phyloP scores from a whole-genome alignment of 1,140 invertebrate species.

The Drosophila nasuta region DNA sequence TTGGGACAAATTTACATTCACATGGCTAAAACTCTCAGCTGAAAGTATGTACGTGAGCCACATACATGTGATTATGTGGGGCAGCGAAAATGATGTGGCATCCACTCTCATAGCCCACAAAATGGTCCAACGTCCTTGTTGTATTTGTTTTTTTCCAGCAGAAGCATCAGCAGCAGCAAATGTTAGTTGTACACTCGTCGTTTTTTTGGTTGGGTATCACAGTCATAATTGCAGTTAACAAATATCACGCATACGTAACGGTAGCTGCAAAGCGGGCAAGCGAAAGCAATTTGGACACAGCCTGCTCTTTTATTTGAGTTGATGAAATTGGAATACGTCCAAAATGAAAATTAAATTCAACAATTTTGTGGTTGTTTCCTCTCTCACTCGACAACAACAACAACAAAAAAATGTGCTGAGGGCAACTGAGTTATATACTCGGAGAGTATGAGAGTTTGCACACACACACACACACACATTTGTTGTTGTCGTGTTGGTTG shows the following conservation, averaged over 20 bases:
- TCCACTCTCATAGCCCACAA: constrained; percentile 30
- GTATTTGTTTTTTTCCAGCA: not conserved
- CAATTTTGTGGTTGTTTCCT: constrained; percentile 68
- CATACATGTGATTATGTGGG: constrained; percentile 52
- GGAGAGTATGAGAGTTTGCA: not conserved
- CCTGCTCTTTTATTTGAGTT: constrained; percentile 54
- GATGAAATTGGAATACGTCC: constrained; percentile 76
- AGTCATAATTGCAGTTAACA: constrained; percentile 65
- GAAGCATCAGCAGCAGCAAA: not conserved
- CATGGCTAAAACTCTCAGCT: constrained; percentile 21
- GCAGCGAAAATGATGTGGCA: constrained; percentile 52
- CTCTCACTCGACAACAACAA: constrained; percentile 1
- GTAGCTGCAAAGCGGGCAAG: constrained; percentile 17
- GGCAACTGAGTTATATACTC: not conserved
- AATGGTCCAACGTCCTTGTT: not conserved
- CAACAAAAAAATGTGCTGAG: constrained; percentile 4
- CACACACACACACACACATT: not conserved
- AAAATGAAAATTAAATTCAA: constrained; percentile 78
- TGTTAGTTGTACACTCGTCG: constrained; percentile 59
- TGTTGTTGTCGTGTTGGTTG: not conserved
- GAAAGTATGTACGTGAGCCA: constrained; percentile 6
- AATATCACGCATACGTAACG: constrained; percentile 67
- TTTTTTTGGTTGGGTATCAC: constrained; percentile 49
- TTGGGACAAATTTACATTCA: constrained; percentile 8
- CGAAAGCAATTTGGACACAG: constrained; percentile 56